Evolutionary conservation across 2,888 invertebrate species (phyloP).

Genomic region (Anoplius nigerrimus): DNA sequence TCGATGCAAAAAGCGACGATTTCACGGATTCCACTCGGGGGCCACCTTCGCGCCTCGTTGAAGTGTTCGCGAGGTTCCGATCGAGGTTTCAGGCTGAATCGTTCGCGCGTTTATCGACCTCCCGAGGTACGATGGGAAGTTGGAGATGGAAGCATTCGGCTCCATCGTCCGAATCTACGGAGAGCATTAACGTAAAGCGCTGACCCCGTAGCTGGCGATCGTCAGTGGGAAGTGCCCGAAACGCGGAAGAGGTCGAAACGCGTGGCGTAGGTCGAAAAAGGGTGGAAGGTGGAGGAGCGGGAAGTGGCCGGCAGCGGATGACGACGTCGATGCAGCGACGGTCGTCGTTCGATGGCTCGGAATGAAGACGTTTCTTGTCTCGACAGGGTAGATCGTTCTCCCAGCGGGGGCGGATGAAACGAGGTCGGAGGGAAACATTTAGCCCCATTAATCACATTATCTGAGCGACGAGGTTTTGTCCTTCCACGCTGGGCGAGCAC

Average conservation of each 20-base stretch:
- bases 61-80: too few species aligned
- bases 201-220: constrained; percentile 43
- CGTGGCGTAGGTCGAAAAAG: constrained; percentile 8
- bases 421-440: constrained; percentile 46
- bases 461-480: constrained; percentile 60
- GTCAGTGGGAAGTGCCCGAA: constrained; percentile 23
- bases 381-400: constrained; percentile 7
- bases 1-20: too few species aligned
- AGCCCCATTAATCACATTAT: constrained; percentile 69
- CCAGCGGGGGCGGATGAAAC: constrained; percentile 28
- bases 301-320: constrained; percentile 17
- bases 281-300: background rate
- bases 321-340: constrained; percentile 47
- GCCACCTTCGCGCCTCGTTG: too few species aligned
- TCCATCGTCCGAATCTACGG: constrained; percentile 24
- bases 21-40: too few species aligned
- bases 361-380: constrained; percentile 56
- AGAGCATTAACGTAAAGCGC: constrained; percentile 42
- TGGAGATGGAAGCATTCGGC: background rate
- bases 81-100: too few species aligned
- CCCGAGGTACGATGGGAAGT: constrained; percentile 18
- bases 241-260: constrained; percentile 15
- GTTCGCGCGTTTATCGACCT: constrained; percentile 35
- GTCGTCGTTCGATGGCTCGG: constrained; percentile 44
- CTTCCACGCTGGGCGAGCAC: constrained; percentile 21